Evolutionary conservation across 2,113 vertebrate species (phyloP), one percentile per base, ranked within the genome.

Genomic region (Ondatra zibethicus): DNA sequence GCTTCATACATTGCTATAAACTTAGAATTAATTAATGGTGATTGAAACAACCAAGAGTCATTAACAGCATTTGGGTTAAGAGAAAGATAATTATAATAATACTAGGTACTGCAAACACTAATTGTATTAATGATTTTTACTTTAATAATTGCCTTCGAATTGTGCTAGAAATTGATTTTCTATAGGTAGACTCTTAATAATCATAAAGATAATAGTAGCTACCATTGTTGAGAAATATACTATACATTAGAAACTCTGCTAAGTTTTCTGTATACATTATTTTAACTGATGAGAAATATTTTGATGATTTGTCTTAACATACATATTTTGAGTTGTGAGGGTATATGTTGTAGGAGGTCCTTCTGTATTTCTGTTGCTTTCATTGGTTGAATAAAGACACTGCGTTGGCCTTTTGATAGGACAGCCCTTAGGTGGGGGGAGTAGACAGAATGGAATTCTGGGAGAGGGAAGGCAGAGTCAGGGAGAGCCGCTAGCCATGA

Each of bases 71-170:
- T 96, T 97, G 93, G 89, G 92, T 97, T 95, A 97, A 91, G 96
- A 92, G 96, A 95, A 96, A 93, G 92, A 96, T 97, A 96, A 97
- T 97, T 96, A 93, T 95, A 97, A 97, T 96, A 97, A 97, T 97
- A 92, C 97, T 96, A 95, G 91, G 80, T 81, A 82, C 82, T 97
- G 85, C 61, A 96, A 91, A 95, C 89, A 95, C 85, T 95, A 89
- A 97, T 93, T 97, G 42, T 89, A 95, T 95, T 97, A 97, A 92
- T 96, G 86, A 96, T 96, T 97, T 94, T 91, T 70, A 89, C 75
- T 95, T 97, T 94, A 97, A 91, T 95, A 92, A 91, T 95, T 90
- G n/a, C 82, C 95, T 93, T 91, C 80, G 95, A 94, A 93, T 27
- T 93, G 12, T 92, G 70, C 84, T 95, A 52, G 92, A 85, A 95